phyloP scores from a whole-genome alignment of 2,888 invertebrate genomes.

The Amphipoea lucens region DNA sequence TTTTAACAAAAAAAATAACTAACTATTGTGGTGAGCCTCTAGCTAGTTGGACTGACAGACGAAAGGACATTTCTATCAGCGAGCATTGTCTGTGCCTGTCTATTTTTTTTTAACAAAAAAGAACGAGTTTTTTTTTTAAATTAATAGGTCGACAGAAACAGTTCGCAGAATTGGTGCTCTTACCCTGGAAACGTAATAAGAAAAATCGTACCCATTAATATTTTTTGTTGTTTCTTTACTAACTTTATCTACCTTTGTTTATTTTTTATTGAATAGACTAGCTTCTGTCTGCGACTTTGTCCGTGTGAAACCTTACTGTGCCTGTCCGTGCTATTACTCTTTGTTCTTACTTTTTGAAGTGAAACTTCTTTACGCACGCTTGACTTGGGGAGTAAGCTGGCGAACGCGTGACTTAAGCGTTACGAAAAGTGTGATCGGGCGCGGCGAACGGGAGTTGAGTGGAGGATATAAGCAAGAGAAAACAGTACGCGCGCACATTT shows the following conservation, averaged over 20 bases:
- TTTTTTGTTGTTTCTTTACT: background rate
- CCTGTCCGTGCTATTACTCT: no score
- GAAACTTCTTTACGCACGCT: no score
- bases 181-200: constrained; percentile 17
- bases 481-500: no score
- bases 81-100: constrained; percentile 22
- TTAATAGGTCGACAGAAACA: constrained; percentile 18
- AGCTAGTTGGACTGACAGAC: constrained; percentile 30
- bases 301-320: no score
- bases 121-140: constrained; percentile 12
- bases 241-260: background rate
- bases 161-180: constrained; percentile 27
- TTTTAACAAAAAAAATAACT: constrained; percentile 7
- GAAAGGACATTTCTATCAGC: constrained; percentile 35
- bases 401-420: no score
- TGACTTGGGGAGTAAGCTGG: no score
- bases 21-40: constrained; percentile 42
- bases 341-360: no score
- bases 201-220: background rate
- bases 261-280: background rate
- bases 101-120: background rate
- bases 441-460: no score
- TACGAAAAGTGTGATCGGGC: no score
- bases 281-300: no score
- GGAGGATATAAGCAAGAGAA: no score